These are phyloP conservation scores for Bucorvus abyssinicus DNA, from an alignment of 2,797 vertebrate species.

Conservation along the genomic window DNA sequence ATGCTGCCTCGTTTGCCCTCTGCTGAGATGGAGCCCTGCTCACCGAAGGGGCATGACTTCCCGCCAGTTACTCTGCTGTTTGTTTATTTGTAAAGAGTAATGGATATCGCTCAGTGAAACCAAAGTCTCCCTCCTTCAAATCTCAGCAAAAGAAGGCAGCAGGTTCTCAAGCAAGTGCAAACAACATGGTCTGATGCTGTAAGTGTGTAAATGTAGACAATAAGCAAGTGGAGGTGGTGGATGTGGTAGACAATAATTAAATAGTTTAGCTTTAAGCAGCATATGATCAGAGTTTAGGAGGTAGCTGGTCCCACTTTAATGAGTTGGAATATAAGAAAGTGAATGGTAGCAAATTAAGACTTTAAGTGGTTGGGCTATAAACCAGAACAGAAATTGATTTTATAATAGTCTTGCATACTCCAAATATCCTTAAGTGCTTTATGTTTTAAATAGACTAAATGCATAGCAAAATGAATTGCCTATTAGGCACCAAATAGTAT, in stretches of 20 bases:
- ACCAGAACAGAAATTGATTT: constrained; percentile 65
- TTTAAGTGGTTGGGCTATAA: constrained; percentile 57
- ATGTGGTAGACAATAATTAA: constrained; percentile 9
- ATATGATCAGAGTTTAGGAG: not conserved
- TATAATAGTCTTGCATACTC: constrained; percentile 45
- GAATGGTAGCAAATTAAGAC: constrained; percentile 52
- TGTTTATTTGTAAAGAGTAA: constrained; percentile 50
- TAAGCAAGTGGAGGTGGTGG: not conserved
- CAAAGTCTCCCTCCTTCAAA: not conserved
- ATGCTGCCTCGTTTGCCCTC: constrained; percentile 61
- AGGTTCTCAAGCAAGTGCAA: constrained; percentile 34
- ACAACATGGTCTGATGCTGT: not conserved
- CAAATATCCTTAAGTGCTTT: constrained; percentile 56
- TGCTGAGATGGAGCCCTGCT: constrained; percentile 19
- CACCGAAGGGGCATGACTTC: constrained; percentile 31
- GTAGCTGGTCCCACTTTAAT: not conserved
- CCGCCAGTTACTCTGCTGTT: constrained; percentile 44
- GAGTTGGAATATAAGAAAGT: not conserved
- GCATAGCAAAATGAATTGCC: constrained; percentile 52
- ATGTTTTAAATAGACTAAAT: constrained; percentile 52
- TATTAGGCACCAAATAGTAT: constrained; percentile 7
- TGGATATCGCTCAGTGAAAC: not conserved
- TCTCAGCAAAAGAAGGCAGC: not conserved
- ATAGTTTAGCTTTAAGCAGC: not conserved
- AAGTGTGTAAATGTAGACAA: not conserved